Evolutionary conservation across 2,888 invertebrate species (phyloP), one percentile per base, ranked within the genome.

Genomic region (Laspeyria flexula): DNA sequence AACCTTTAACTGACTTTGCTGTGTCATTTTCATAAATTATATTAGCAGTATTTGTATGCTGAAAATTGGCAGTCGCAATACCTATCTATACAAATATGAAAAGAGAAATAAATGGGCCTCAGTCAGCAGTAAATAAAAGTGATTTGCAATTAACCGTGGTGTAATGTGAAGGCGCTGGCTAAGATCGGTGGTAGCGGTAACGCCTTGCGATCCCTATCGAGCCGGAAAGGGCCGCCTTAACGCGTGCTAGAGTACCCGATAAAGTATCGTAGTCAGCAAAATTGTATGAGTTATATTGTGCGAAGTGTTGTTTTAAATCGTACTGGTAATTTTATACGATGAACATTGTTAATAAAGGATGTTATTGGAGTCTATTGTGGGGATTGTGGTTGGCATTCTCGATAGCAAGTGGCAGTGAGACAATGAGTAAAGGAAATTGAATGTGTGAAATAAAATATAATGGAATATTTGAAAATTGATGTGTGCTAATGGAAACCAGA

Each of bases 141-240:
- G 77, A 78, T 80, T 75, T 71, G 80, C 81, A 86, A 85, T 87
- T 85, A 86, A 81, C 79, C 73, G 73, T 69, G 74, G 79, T 79
- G 76, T 83, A 85, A 85, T 84, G 79, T 79, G 78, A 77, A 84
- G 83, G 85, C 79, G 78, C 74, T 75, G 65, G 75, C 63, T 65
- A 69, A 76, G 79, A 84, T 80, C 79, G 71, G 59, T 80, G 78
- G 85, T 84, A 83, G 83, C 81, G 75, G 80, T 65, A 67, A 77
- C 87, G 86, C 84, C 83, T 85, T 56, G 62, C 65, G 89, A 90
- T 90, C 73, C 71, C 79, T 88, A 90, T 90, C 89, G 59, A 63
- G 51, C 52, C 65, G 73, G 74, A 71, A 75, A 75, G 73, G 77
- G 75, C 81, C 79, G 84, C 83, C 80, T 82, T 77, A 73, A 80